Conservation (phyloP, 53 echinoderm and acorn worm genomes). For the Astropecten irregularis region DNA sequence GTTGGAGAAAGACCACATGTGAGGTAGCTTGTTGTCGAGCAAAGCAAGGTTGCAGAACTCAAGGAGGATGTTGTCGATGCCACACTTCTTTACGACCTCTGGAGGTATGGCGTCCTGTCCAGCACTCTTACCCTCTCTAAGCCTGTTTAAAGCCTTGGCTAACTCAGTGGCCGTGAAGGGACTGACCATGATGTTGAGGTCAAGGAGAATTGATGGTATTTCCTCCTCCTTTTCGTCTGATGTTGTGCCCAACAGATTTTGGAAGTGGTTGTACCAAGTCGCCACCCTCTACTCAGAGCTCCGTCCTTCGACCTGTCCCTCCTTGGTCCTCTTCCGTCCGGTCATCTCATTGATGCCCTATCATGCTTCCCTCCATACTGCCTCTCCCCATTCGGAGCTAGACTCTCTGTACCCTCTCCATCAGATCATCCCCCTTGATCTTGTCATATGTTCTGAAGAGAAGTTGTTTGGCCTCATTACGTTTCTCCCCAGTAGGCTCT, state of each 20-base stretch:
- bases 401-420: conserved; percentile 2
- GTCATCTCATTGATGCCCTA: conserved; percentile 29
- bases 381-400: neutral
- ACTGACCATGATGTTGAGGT: conserved; percentile 48
- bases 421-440: conserved; percentile 30
- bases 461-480: no score
- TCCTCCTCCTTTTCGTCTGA: conserved; percentile 25
- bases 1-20: conserved; percentile 40
- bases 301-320: conserved; percentile 10
- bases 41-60: conserved; percentile 14
- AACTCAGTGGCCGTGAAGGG: conserved; percentile 31
- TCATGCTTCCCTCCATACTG: conserved; percentile 9
- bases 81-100: no score
- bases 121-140: conserved; percentile 51
- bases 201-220: conserved; percentile 14
- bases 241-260: conserved; percentile 20
- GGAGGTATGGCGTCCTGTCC: conserved; percentile 49
- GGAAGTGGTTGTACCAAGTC: no score
- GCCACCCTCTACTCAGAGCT: conserved; percentile 46
- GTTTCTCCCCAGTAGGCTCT: neutral
- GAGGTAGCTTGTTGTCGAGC: conserved; percentile 7
- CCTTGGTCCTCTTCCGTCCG: no score
- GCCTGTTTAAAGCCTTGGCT: no score
- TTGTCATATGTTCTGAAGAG: conserved; percentile 18
- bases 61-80: no score